A percentile compares a stretch with the other conserved stretches of the same genome.
Conservation (phyloP, 1,140 invertebrate species). For the Calephelis nemesis region DNA sequence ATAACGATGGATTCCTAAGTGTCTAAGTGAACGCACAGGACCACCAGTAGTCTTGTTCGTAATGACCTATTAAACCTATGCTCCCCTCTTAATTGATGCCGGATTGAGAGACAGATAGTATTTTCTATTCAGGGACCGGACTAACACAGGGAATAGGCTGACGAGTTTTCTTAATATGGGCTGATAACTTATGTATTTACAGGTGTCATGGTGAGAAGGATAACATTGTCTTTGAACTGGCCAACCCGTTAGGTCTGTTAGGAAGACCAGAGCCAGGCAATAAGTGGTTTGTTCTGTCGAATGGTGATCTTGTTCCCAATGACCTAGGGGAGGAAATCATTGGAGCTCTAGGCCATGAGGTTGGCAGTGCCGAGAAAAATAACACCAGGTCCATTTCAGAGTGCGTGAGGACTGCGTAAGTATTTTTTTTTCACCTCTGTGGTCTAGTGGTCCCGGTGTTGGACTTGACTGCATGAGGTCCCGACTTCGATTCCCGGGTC, state of each 20-base stretch:
- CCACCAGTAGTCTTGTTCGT: too few relatives aligned
- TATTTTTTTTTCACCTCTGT: slow-evolving; percentile 22
- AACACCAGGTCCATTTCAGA: slow-evolving; percentile 47
- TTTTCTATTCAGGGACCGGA: too few relatives aligned
- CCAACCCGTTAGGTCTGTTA: slow-evolving; percentile 79
- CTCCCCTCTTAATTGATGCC: too few relatives aligned
- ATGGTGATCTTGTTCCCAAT: slow-evolving; percentile 46
- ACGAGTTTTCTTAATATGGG: too few relatives aligned
- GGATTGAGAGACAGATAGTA: too few relatives aligned
- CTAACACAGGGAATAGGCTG: too few relatives aligned
- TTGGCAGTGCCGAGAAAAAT: slow-evolving; percentile 54
- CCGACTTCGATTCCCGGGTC: too few relatives aligned
- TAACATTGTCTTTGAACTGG: slow-evolving; percentile 85
- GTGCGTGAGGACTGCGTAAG: slow-evolving; percentile 60
- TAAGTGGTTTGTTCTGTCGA: slow-evolving; percentile 53
- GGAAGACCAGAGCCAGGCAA: slow-evolving; percentile 50
- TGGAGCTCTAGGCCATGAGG: slow-evolving; percentile 41
- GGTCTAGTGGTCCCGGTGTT: too few relatives aligned
- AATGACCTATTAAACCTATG: too few relatives aligned
- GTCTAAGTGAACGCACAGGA: too few relatives aligned
- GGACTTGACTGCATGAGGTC: too few relatives aligned
- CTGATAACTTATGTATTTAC: slow-evolving; percentile 20
- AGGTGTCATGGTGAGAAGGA: slow-evolving; percentile 88
- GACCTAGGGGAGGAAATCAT: slow-evolving; percentile 37
- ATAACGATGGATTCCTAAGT: too few relatives aligned